Conservation (phyloP, 2,888 invertebrate species). For the Pseudoips prasinana region DNA sequence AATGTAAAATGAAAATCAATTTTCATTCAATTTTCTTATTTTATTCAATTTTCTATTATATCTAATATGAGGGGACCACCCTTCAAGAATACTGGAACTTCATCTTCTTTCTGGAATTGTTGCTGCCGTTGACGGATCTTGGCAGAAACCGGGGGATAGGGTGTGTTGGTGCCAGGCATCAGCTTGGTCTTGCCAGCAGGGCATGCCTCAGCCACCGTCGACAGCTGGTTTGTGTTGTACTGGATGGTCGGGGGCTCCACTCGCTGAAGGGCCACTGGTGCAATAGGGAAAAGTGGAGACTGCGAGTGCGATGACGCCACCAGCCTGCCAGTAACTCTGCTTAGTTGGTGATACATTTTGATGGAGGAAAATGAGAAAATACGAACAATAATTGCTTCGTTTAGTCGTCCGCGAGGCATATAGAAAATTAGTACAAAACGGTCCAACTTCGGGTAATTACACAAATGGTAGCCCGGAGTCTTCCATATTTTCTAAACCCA, state of each 20-base stretch:
- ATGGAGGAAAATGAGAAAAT: constrained; percentile 14
- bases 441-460: no score
- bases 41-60: no score
- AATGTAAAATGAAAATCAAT: no score
- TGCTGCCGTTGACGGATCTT: constrained; percentile 57
- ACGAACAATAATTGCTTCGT: no score
- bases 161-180: constrained; percentile 69
- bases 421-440: no score
- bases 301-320: constrained; percentile 64
- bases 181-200: constrained; percentile 51
- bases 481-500: no score
- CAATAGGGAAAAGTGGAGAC: constrained; percentile 71
- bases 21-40: no score
- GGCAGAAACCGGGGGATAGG: constrained; percentile 60
- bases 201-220: constrained; percentile 65
- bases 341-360: constrained; percentile 75
- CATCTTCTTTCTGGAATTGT: constrained; percentile 72
- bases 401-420: no score
- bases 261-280: constrained; percentile 70
- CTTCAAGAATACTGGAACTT: no score
- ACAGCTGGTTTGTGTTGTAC: constrained; percentile 64
- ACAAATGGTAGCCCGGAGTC: no score
- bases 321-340: constrained; percentile 68
- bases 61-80: no score
- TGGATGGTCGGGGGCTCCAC: constrained; percentile 64